These are phyloP conservation scores for Neosalanx taihuensis DNA, from an alignment of 2,797 vertebrate genomes.

Conservation along the genomic window DNA sequence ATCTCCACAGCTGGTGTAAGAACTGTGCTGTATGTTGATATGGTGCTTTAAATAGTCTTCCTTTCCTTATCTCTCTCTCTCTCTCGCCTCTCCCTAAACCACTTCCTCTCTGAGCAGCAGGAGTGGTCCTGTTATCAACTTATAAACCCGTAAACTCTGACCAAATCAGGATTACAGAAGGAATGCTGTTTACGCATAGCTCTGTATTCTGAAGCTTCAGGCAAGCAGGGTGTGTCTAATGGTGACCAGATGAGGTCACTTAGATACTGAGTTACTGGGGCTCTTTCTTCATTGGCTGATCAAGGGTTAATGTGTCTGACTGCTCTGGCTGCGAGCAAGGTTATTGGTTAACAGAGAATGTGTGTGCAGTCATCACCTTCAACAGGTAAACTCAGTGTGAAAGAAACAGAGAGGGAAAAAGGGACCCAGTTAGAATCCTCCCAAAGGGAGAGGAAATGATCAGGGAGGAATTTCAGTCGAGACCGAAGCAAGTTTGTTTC, in stretches of 20 bases:
- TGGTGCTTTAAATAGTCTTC: background rate
- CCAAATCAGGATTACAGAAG: background rate
- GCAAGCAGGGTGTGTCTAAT: conserved; percentile 2
- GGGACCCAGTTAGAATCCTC: conserved; percentile 12
- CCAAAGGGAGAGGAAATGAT: background rate
- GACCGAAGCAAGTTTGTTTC: conserved; percentile 57
- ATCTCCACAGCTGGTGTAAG: too few relatives aligned
- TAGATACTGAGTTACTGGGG: background rate
- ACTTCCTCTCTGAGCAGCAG: background rate
- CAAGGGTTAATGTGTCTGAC: conserved; percentile 60
- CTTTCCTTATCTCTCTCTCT: background rate
- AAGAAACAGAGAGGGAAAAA: conserved; percentile 33
- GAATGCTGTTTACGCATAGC: background rate
- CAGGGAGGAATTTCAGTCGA: conserved; percentile 45
- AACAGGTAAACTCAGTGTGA: conserved; percentile 68
- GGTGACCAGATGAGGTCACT: background rate
- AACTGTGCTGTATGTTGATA: too few relatives aligned
- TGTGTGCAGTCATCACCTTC: conserved; percentile 66
- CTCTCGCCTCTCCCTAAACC: conserved; percentile 18
- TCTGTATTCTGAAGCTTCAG: background rate
- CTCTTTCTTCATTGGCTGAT: conserved; percentile 31
- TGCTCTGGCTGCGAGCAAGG: conserved; percentile 33
- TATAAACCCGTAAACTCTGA: background rate
- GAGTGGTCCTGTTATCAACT: background rate
- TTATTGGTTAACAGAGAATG: conserved; percentile 62